Base-by-base conservation (phyloP, 2,797 vertebrate genomes). In the Valencia hispanica region DNA sequence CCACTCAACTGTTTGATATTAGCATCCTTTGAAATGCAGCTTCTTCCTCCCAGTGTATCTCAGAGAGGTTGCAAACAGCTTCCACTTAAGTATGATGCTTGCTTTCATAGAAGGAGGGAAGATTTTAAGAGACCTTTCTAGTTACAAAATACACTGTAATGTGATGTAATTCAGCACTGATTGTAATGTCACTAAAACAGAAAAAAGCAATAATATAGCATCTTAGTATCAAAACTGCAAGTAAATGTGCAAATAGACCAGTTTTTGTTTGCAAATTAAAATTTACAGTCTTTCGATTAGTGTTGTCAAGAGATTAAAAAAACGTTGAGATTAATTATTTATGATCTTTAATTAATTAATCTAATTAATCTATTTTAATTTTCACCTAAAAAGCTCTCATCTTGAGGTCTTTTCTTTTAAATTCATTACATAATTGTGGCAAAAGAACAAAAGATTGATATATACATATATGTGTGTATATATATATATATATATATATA, bases 1-100 rank as follows among this genome's bases (percentile, higher is more conserved):
- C 66, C 74, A 68, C 78, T 90, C 85, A 77, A 72, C 87, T 82
- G 81, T 69, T 84, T 51, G 5, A 87, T 83, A 79, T 12, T 20
- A 50, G 72, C 47, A 15, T 18, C 76, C 76, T 87, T 87, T 86
- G 83, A 83, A 84, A 77, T 25, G 25, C 74, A 78, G 25, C 61
- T n/a, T 53, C 8, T 53, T 63, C 30, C 43, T 72, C 12, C 51
- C 36, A 39, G 18, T 57, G 25, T 48, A 51, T 51, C 27, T 39
- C 70, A 72, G 70, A 72, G 50, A 72, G 36, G 51, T 55, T 55
- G 50, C 36, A 9, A 45, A 43, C 55, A 48, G 43, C 20, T 83
- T 79, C 68, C 59, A 66, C 72, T 53, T 50, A 72, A 78, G 83
- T 78, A 81, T 72, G 71, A 69, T 72, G 47, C 69, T 63, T 32